Conservation (phyloP, 2,113 vertebrate species). For the Pavo muticus region DNA sequence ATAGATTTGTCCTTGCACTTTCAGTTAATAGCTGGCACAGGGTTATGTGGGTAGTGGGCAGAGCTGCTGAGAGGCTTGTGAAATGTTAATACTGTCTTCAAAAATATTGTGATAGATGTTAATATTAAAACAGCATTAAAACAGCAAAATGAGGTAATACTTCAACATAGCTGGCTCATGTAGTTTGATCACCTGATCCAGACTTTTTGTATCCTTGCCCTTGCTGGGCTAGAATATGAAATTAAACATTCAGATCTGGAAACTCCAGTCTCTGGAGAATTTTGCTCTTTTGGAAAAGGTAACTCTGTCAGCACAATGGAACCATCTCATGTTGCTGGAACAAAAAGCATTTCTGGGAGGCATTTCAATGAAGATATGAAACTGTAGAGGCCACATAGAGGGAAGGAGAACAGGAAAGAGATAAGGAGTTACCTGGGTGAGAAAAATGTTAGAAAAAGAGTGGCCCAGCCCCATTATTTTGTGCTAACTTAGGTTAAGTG, state of each 20-base stretch:
- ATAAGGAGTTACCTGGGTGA: slow-evolving; percentile 31
- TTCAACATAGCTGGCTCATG: background rate
- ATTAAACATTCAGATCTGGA: slow-evolving; percentile 77
- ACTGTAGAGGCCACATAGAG: slow-evolving; percentile 29
- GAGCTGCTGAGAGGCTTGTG: background rate
- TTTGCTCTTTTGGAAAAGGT: slow-evolving; percentile 71
- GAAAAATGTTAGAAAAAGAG: background rate
- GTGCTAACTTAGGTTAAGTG: slow-evolving; percentile 19
- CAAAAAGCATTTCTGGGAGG: slow-evolving; percentile 65
- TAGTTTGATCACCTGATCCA: background rate
- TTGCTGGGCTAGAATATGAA: slow-evolving; percentile 65
- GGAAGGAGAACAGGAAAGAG: background rate
- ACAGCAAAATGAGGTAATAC: background rate
- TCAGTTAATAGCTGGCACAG: background rate
- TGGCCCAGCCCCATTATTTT: slow-evolving; percentile 29
- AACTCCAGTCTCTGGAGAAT: slow-evolving; percentile 43
- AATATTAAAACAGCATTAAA: slow-evolving; percentile 36
- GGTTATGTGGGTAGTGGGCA: background rate
- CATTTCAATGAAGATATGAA: slow-evolving; percentile 67
- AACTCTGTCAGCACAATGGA: slow-evolving; percentile 67
- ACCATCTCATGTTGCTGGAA: slow-evolving; percentile 20
- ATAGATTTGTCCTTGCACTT: background rate
- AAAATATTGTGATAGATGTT: slow-evolving; percentile 41
- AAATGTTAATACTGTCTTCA: slow-evolving; percentile 29
- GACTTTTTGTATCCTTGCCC: slow-evolving; percentile 67